These are phyloP conservation scores for Pristionchus exspectatus DNA, from an alignment of 2,888 invertebrate genomes.

Conservation along the genomic window DNA sequence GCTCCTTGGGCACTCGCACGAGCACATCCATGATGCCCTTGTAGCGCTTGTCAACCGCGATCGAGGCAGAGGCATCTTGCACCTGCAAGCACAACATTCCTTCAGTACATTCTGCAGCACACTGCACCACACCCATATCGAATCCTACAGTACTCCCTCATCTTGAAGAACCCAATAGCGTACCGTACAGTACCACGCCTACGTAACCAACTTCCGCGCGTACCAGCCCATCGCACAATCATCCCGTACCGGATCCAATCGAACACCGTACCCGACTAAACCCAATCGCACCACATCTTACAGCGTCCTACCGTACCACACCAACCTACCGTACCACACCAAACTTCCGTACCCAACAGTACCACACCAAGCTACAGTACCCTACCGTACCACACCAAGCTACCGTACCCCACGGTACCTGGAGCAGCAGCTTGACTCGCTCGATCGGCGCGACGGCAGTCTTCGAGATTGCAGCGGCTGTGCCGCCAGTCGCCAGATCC, in stretches of 20 bases:
- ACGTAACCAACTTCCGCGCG: too few relatives aligned
- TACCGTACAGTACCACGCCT: too few relatives aligned
- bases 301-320: neutral
- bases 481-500: conserved; percentile 68
- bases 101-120: neutral
- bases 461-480: conserved; percentile 90
- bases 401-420: conserved; percentile 82
- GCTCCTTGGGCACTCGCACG: conserved; percentile 72
- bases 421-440: conserved; percentile 92
- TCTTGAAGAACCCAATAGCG: neutral
- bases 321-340: neutral
- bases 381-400: neutral
- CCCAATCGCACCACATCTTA: neutral
- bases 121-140: too few relatives aligned
- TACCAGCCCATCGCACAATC: neutral
- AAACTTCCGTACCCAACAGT: neutral
- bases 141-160: too few relatives aligned
- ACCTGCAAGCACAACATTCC: conserved; percentile 57
- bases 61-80: conserved; percentile 67
- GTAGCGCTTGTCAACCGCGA: conserved; percentile 70
- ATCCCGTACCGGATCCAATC: neutral
- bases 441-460: conserved; percentile 95
- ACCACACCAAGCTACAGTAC: neutral
- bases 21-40: conserved; percentile 70
- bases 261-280: neutral